Conservation (phyloP, 2,888 invertebrate species). For the Steromphala cineraria region DNA sequence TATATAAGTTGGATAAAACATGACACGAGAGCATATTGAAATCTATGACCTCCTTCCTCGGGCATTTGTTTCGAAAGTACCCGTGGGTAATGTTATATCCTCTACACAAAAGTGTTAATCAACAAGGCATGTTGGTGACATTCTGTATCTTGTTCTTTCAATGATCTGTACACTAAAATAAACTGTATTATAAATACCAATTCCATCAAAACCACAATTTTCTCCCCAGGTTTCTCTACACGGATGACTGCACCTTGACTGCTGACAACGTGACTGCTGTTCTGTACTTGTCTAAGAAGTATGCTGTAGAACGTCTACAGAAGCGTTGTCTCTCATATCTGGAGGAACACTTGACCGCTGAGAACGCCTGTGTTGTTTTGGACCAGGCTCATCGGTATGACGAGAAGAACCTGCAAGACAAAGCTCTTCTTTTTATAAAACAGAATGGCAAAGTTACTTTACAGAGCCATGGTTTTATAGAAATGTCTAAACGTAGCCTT, state of each 20-base stretch:
- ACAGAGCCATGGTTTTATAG: not conserved
- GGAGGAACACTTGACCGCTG: not conserved
- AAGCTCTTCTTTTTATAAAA: conserved; percentile 2
- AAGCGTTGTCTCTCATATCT: conserved; percentile 13
- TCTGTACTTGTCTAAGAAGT: conserved; percentile 22
- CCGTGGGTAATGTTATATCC: no score
- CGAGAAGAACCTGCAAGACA: not conserved
- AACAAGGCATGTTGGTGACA: no score
- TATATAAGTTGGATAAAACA: no score
- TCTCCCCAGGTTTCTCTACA: not conserved
- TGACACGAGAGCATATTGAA: no score
- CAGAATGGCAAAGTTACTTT: not conserved
- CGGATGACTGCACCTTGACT: not conserved
- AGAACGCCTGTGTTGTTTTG: conserved; percentile 20
- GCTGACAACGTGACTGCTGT: not conserved
- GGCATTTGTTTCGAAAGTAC: no score
- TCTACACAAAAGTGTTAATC: no score
- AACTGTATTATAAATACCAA: no score
- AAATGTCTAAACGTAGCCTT: not conserved
- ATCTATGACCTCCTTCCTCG: no score
- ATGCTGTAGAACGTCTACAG: not conserved
- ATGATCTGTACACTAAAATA: no score
- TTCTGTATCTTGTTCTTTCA: no score
- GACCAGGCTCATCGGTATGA: not conserved
- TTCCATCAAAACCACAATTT: no score